Evolutionary conservation across 2,113 vertebrate species (phyloP), one percentile per base, ranked within the genome.

Genomic region (Mobula hypostoma): DNA sequence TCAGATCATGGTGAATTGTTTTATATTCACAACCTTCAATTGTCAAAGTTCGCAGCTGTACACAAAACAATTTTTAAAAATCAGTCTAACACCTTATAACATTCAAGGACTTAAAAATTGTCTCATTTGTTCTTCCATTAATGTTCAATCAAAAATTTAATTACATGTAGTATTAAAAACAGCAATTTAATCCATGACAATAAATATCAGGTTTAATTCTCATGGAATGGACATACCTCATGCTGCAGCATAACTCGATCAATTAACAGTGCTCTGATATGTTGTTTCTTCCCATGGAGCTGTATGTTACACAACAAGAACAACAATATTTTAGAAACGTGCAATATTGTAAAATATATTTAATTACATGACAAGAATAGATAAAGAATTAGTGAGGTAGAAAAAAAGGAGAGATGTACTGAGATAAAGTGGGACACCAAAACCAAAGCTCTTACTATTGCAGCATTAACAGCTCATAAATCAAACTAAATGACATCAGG

Each of bases 161-260:
- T 2, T 24, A 19, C 40, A 83, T 40, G 48, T 83, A 24, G 40
- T 19, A 29, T 83, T 21, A 58, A 87, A 63, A 88, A 63, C 29
- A 88, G 61, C 61, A 63, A 68, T 66, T 68, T n/a, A 79, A 79
- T 36, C 61, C 61, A 90, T 14, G 58, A 48, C 7, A 0, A 90
- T 88, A 32, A 90, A 90, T 6, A 90, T 29, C 29, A 68, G 29
- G 63, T 19, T 66, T 32, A 90, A 21, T 87, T 66, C 27, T 61
- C 58, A 5, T 58, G 19, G 58, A 32, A 32, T 90, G 27, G 48
- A 40, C 40, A 94, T 97, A 98, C 99, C 97, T 99, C 98, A 94
- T 99, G 99, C 95, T 99, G 99, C 94, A 99, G 97, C 99, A 99
- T 99, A 93, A 99, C 98, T 95, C 99, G 97, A 96, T 99, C 98